Evolutionary conservation across 2,888 invertebrate species (phyloP).

Genomic region (Harpagoxenus sublaevis): DNA sequence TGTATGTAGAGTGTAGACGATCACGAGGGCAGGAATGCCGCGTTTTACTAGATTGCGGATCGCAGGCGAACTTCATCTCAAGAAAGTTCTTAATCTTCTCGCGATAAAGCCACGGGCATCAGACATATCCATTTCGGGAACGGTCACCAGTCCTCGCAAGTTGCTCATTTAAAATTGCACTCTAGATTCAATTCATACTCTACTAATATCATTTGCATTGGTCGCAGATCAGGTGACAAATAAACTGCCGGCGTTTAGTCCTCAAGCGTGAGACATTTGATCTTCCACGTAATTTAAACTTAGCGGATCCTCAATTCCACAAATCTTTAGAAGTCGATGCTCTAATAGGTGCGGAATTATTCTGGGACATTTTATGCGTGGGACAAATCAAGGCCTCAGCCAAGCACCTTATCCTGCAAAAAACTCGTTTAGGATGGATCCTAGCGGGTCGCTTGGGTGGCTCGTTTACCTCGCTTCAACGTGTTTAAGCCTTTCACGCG

Average conservation of each 20-base stretch:
- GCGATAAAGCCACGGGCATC: no score
- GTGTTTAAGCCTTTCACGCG: neutral
- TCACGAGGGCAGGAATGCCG: neutral
- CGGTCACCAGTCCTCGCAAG: no score
- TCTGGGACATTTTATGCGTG: neutral
- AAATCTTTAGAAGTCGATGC: neutral
- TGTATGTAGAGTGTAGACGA: no score
- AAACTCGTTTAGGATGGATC: neutral
- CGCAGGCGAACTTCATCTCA: neutral
- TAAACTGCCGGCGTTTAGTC: neutral
- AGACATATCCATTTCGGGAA: no score
- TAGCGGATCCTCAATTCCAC: neutral
- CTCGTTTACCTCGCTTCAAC: neutral
- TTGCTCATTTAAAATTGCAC: no score
- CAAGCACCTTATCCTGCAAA: neutral
- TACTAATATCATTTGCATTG: neutral
- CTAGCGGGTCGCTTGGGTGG: neutral
- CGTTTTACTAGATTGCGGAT: neutral
- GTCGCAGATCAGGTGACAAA: neutral
- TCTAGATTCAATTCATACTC: neutral
- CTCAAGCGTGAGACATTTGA: neutral
- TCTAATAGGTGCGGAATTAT: neutral
- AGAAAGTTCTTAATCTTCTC: neutral
- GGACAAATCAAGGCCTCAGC: neutral
- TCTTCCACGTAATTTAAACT: neutral